phyloP scores from a whole-genome alignment of 2,797 vertebrate species.

The Brotula barbata region DNA sequence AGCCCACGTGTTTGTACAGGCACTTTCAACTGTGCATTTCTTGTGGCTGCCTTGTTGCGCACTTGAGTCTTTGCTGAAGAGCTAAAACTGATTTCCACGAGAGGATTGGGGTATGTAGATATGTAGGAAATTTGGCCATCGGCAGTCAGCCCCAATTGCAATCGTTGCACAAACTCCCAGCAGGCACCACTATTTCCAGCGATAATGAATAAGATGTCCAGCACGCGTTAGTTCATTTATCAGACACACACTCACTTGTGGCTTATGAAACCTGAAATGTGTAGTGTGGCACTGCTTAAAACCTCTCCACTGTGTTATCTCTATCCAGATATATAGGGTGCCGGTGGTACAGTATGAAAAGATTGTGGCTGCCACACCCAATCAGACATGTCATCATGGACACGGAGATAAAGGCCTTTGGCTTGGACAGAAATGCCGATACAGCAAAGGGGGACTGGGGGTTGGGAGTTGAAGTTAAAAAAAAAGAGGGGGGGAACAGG shows the following conservation, averaged over 20 bases:
- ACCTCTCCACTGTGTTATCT: slow-evolving; percentile 43
- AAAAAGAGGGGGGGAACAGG: slow-evolving; percentile 74
- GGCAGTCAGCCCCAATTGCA: slow-evolving; percentile 51
- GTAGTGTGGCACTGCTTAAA: slow-evolving; percentile 18
- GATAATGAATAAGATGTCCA: slow-evolving; percentile 74
- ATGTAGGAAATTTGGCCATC: slow-evolving; percentile 53
- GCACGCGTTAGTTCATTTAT: slow-evolving; percentile 67
- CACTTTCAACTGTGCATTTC: slow-evolving; percentile 32
- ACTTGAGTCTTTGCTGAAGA: slow-evolving; percentile 26
- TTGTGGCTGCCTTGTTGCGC: slow-evolving; percentile 19
- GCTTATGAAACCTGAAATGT: slow-evolving; percentile 49
- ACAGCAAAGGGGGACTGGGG: slow-evolving; percentile 73
- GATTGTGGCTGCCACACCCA: slow-evolving; percentile 75
- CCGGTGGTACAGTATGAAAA: slow-evolving; percentile 43
- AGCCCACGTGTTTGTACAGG: slow-evolving; percentile 29
- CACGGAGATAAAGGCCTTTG: slow-evolving; percentile 84
- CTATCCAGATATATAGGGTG: slow-evolving; percentile 53
- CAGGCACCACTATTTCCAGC: slow-evolving; percentile 62
- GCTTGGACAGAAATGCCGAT: slow-evolving; percentile 85
- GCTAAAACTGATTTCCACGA: no score
- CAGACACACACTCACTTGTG: slow-evolving; percentile 47
- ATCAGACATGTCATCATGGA: slow-evolving; percentile 85
- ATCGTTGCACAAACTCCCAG: slow-evolving; percentile 65
- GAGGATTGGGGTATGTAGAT: no score
- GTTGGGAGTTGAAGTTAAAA: slow-evolving; percentile 52